Base-by-base conservation (phyloP, 2,113 vertebrate species). In the Sinocyclocheilus maitianheensis region DNA sequence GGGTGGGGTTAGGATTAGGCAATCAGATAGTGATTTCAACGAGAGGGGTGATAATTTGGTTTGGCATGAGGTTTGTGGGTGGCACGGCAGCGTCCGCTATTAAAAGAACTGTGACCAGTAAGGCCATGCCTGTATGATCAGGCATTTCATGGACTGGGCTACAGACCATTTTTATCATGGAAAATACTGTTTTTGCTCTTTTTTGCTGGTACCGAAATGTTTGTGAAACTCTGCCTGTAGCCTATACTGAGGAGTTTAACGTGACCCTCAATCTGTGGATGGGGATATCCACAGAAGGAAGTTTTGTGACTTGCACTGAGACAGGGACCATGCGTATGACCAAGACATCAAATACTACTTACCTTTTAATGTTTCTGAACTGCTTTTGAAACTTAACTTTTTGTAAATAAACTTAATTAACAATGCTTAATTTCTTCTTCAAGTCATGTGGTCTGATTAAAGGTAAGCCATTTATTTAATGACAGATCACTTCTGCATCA, bases 91-190 rank as follows among this genome's bases (percentile, higher is more conserved):
- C 94, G 0, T 90, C 95, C 0, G 90, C 92, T 7, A 88, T 96
- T 80, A 95, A 94, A 72, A 93, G 94, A 37, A 92, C 95, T 0
- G 95, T 97, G 0, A 87, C 92, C n/a, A 92, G 94, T 1, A 95
- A 94, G 63, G 92, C 90, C 0, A 93, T 97, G 85, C 95, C 96
- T 0, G 95, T 96, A 81, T 97, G 94, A 97, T 6, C 60, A n/a
- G 0, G 12, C 3, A 13, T 22, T n/a, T 30, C 14, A 22, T 22
- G 1, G 62, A 87, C 60, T 48, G 5, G 4, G 1, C n/a, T 20
- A 65, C 26, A n/a, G 16, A 71, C 34, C 2, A 3, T 30, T 40
- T 16, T 34, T 67, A 67, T 13, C 24, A 30, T 8, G 65, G 67
- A 10, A 18, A 2, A 20, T 58, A 58, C 18, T 30, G 55, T 58